A percentile compares a stretch with the other conserved stretches of the same genome.
Evolutionary conservation across 92 coral and sea anemone species (phyloP).

Genomic region (Porites lobata): DNA sequence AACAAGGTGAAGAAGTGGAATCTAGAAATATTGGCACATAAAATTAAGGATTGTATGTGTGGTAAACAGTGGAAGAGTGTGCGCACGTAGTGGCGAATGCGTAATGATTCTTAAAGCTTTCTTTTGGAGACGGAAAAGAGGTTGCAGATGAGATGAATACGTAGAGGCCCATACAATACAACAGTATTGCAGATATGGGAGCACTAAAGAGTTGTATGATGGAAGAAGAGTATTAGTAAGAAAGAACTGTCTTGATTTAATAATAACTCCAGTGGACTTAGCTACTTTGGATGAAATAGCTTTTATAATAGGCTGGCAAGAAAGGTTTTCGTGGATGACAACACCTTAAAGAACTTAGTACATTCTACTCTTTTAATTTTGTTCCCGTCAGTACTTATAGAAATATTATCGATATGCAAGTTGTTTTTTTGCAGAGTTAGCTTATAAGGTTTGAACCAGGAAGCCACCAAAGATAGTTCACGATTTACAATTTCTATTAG

Average conservation of each 20-base stretch:
- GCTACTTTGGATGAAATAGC: conserved; percentile 32
- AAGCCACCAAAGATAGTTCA: too few relatives aligned
- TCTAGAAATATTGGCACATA: background rate
- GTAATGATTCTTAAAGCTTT: conserved; percentile 1
- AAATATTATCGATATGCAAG: too few relatives aligned
- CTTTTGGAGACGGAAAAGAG: conserved; percentile 23
- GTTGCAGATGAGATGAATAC: conserved; percentile 36
- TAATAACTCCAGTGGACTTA: conserved; percentile 21
- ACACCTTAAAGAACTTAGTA: background rate
- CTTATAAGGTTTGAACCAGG: too few relatives aligned
- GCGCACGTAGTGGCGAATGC: conserved; percentile 37
- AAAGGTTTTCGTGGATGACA: conserved; percentile 13
- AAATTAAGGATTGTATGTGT: conserved; percentile 27
- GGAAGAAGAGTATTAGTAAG: conserved; percentile 24
- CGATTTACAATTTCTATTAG: background rate
- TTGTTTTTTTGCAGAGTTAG: too few relatives aligned
- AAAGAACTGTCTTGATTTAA: conserved; percentile 40
- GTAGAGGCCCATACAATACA: background rate
- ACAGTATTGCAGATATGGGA: conserved; percentile 5
- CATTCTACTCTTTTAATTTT: background rate
- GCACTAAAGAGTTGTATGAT: conserved; percentile 11
- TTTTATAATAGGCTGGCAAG: conserved; percentile 34
- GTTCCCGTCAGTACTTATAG: background rate
- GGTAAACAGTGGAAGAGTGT: conserved; percentile 22
- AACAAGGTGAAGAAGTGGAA: background rate